Conservation (phyloP, 2,113 vertebrate species). For the Steatornis caripensis region DNA sequence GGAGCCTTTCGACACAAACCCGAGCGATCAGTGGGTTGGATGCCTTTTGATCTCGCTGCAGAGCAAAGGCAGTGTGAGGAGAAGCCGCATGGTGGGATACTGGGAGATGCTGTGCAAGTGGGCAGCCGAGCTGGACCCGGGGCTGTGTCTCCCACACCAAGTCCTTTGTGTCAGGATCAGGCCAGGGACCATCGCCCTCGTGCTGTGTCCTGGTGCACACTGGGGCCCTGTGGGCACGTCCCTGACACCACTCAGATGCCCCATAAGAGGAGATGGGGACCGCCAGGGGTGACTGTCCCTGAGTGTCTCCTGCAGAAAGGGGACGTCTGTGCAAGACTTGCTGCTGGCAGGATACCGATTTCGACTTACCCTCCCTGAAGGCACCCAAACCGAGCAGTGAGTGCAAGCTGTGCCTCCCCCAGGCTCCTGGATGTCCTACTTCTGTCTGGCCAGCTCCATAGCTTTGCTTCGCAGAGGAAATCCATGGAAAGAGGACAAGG, state of each 20-base stretch:
- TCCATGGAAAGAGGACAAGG: background rate
- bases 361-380: background rate
- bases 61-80: background rate
- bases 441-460: background rate
- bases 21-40: conserved; percentile 33
- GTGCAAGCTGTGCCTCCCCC: background rate
- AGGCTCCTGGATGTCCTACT: background rate
- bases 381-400: background rate
- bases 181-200: fast-evolving
- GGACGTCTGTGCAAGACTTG: background rate
- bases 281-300: fast-evolving
- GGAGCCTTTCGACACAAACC: conserved; percentile 44
- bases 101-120: background rate
- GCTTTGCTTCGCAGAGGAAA: background rate
- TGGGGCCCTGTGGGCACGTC: background rate
- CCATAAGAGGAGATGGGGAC: background rate
- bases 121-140: background rate
- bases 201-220: background rate
- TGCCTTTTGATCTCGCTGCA: conserved; percentile 34
- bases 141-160: background rate
- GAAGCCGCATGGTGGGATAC: background rate
- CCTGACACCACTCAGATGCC: background rate
- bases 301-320: background rate
- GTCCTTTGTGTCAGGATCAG: background rate
- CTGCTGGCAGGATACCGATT: background rate